These are phyloP conservation scores for Drosophila paramelanica DNA, from an alignment of 2,888 invertebrate species.

Conservation along the genomic window DNA sequence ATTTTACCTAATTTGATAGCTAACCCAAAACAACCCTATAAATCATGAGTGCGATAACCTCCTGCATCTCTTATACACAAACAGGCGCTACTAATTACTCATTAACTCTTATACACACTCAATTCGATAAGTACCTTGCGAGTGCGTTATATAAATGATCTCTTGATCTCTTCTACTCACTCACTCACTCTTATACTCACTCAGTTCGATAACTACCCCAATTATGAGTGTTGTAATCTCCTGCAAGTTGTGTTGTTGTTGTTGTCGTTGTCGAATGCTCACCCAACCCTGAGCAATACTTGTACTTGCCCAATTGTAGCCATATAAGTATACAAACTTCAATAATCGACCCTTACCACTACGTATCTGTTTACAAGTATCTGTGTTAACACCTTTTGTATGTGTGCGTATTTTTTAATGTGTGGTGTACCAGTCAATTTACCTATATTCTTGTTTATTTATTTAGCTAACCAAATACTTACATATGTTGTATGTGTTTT, in stretches of 20 bases:
- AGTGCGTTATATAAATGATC: not conserved
- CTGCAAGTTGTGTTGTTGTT: slow-evolving; percentile 41
- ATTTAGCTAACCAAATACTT: slow-evolving; percentile 31
- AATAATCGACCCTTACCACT: slow-evolving; percentile 10
- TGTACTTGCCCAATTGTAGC: slow-evolving; percentile 47
- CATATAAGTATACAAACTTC: slow-evolving; percentile 25
- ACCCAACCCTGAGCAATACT: slow-evolving; percentile 25
- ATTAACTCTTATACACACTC: not conserved
- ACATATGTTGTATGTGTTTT: slow-evolving; percentile 47
- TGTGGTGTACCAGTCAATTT: slow-evolving; percentile 16
- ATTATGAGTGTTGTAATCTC: slow-evolving; percentile 45
- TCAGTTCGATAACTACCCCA: not conserved
- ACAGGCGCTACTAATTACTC: too few species aligned
- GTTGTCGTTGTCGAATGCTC: slow-evolving; percentile 11
- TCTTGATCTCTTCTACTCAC: not conserved
- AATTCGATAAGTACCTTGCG: not conserved
- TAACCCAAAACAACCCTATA: not conserved
- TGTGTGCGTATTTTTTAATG: slow-evolving; percentile 19
- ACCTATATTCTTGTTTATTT: slow-evolving; percentile 18
- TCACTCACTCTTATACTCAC: slow-evolving; percentile 13
- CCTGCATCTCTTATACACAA: slow-evolving; percentile 8
- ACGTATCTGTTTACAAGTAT: slow-evolving; percentile 18
- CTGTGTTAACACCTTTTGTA: slow-evolving; percentile 33
- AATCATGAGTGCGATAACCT: slow-evolving; percentile 32
- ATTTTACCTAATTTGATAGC: too few species aligned